phyloP scores from a whole-genome alignment of 2,888 invertebrate species.

The Eledona agricola region DNA sequence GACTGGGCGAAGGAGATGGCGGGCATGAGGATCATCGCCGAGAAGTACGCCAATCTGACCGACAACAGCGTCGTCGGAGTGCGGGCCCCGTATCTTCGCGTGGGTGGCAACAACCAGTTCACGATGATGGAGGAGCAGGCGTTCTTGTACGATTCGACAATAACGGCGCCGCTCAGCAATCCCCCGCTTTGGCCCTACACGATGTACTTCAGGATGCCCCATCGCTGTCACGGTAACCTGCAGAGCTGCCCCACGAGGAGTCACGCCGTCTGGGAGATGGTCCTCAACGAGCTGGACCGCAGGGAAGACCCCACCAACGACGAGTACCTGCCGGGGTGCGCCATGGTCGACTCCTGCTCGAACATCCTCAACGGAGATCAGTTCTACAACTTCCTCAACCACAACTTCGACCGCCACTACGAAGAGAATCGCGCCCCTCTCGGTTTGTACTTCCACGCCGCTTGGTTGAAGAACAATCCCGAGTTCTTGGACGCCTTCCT shows the following conservation, averaged over 20 bases:
- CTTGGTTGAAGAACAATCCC: slow-evolving; percentile 92
- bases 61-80: slow-evolving; percentile 93
- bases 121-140: slow-evolving; percentile 98
- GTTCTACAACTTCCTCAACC: slow-evolving; percentile 92
- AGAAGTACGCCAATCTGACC: slow-evolving; percentile 88
- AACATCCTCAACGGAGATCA: slow-evolving; percentile 92
- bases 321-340: slow-evolving; percentile 89
- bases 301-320: slow-evolving; percentile 90
- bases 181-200: slow-evolving; percentile 98
- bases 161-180: slow-evolving; percentile 89
- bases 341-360: slow-evolving; percentile 95
- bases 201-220: slow-evolving; percentile 97
- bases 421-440: slow-evolving; percentile 89
- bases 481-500: slow-evolving; percentile 92
- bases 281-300: slow-evolving; percentile 92
- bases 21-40: slow-evolving; percentile 89
- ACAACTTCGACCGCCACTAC: slow-evolving; percentile 93
- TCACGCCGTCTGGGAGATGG: slow-evolving; percentile 96
- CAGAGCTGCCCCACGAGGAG: slow-evolving; percentile 92
- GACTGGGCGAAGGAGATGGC: slow-evolving; percentile 97
- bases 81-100: slow-evolving; percentile 87
- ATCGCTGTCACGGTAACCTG: slow-evolving; percentile 90
- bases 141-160: slow-evolving; percentile 94
- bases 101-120: slow-evolving; percentile 95
- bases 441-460: slow-evolving; percentile 92